Evolutionary conservation across 1,140 invertebrate genomes (phyloP), one percentile per base, ranked within the genome.

Genomic region (Drosophila saltans): DNA sequence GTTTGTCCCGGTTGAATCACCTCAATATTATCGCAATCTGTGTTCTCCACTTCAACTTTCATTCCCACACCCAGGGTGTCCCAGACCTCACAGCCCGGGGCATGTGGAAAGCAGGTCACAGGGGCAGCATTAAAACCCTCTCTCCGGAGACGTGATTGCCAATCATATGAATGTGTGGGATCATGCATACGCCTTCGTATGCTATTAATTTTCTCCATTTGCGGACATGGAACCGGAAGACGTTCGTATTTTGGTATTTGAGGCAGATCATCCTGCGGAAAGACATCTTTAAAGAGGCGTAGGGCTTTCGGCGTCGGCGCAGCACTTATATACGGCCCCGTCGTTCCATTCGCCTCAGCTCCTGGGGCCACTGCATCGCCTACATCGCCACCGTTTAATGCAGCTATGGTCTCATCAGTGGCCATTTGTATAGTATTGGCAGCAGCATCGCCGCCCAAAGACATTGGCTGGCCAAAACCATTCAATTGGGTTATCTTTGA

Each of bases 21-120:
- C 43, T 88, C 91, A 36, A 90, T 79, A 89, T 95, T 96, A 91
- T 97, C 96, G 91, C 95, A 96, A 92, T 98, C 97, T 9, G 95
- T 96, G 93, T 98, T 98, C 89, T 97, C 96, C 1, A 98, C 97
- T 93, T 99, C 98, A 0, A 98, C 96, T 93, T 99, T 98, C 96
- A 99, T 98, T 21, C 97, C 97, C 67, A 97, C 96, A 72, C 96
- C 96, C 66, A 98, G 97, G 84, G 96, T 97, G 77, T 98, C 97
- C 98, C 98, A 99, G 91, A 97, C 96, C 81, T 98, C 97, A 69
- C 96, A 95, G 91, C 98, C 95, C 0, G 98, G 97, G 3, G 97
- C 97, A 94, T 98, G 97, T 92, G 96, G 96, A 91, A 99, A 99
- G 91, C 96, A 96, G 48, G 96, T 96, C 7, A 99, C 97, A 52